Conservation (phyloP, 2,113 vertebrate species). For the Melanotaenia duboulayi region DNA sequence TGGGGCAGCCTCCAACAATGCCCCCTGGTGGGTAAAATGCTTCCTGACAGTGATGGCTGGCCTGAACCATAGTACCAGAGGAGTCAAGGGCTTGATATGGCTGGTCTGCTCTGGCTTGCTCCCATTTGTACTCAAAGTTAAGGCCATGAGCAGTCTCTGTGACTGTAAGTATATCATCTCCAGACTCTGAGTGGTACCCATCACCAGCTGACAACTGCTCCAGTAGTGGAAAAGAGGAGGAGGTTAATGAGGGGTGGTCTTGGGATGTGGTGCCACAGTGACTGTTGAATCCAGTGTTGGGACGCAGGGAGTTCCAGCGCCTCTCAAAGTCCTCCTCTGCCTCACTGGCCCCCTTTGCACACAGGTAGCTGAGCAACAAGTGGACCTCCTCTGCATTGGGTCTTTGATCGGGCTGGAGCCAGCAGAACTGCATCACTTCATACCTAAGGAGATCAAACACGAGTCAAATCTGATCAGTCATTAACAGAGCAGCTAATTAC, state of each 20-base stretch:
- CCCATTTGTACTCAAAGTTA: constrained; percentile 98
- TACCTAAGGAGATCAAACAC: constrained; percentile 83
- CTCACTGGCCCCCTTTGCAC: constrained; percentile 90
- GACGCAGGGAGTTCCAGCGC: constrained; percentile 94
- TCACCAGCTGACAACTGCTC: constrained; percentile 88
- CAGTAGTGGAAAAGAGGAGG: constrained; percentile 89
- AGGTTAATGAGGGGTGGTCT: constrained; percentile 56
- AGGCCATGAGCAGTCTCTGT: constrained; percentile 96
- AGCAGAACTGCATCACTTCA: constrained; percentile 99
- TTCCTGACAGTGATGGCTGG: constrained; percentile 84
- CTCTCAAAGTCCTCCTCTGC: constrained; percentile 94
- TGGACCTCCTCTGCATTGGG: constrained; percentile 95
- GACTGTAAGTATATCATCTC: constrained; percentile 94
- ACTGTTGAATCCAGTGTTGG: constrained; percentile 75
- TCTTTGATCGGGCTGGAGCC: constrained; percentile 96
- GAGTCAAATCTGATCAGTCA: too few species aligned
- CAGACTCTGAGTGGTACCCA: constrained; percentile 88
- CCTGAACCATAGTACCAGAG: constrained; percentile 77
- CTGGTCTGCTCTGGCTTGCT: constrained; percentile 85
- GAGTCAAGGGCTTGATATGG: constrained; percentile 73
- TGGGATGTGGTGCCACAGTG: constrained; percentile 55
- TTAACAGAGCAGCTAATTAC: too few species aligned
- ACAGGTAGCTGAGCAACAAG: constrained; percentile 93
- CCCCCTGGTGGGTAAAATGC: constrained; percentile 85
- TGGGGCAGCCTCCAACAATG: constrained; percentile 77